Base-by-base conservation (phyloP, 2,888 invertebrate genomes). In the Fragum whitleyi region DNA sequence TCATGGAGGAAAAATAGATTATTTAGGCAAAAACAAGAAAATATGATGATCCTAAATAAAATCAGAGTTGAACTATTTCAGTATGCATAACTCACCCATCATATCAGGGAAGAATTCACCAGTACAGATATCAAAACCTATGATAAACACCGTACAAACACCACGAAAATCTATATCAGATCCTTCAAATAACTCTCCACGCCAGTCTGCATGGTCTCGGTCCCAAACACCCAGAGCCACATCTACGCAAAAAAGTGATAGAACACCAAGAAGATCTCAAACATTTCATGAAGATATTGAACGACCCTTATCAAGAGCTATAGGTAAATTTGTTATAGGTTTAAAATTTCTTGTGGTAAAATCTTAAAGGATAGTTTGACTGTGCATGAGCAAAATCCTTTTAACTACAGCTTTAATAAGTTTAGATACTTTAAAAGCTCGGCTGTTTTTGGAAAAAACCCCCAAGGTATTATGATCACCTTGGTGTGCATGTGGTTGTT, bases 241-340 rank as follows among this genome's bases (percentile, higher is more conserved):
- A 11, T 61, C 69, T 29, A 81, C 85, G 0, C 70, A 76, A 47
- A 53, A 55, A 23, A 77, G 71, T 32, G 69, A 65, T 11, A 26
- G 51, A 5, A 82, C 82, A 1, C 81, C 85, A 1, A 72, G 83
- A 68, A 76, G 83, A 47, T 80, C 85, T 3, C 78, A 85, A 39
- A 81, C 82, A n/a, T 83, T 76, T 36, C 85, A 83, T 71, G 85
- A 71, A 32, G 71, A 77, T 47, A 23, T 70, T 11, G 72, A 80
- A 65, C 72, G 90, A 87, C 71, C 83, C 85, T 72, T 76, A n/a
- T 91, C 91, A 7, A 85, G 90, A 73, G 89, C 89, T 39, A 87
- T 91, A 70, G 89, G 91, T 91, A 83, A 69, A 81, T 57, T 26
- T 51, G 39, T 39, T 39, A 39, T 39, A 39, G 39, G 14, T 39